A percentile compares a stretch with the other conserved stretches of the same genome.
Conservation (phyloP, 1,140 invertebrate species). For the Drosophila varians region DNA sequence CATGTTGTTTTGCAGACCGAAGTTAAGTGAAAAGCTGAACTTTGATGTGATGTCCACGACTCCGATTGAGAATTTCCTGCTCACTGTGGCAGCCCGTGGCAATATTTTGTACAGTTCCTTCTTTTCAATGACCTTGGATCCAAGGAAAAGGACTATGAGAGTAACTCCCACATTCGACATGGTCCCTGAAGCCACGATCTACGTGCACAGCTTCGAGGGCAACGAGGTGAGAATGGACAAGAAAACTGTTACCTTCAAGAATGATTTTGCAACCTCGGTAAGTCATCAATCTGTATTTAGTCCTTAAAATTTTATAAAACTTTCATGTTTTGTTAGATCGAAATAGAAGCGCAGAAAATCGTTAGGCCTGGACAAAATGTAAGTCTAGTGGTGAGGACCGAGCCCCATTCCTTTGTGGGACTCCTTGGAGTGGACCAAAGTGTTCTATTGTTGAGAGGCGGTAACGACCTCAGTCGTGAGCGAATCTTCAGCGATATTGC, state of each 20-base stretch:
- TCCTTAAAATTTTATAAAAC: constrained; percentile 69
- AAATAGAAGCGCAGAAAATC: constrained; percentile 72
- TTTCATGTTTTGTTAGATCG: constrained; percentile 43
- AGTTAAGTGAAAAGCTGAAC: constrained; percentile 88
- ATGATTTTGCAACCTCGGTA: constrained; percentile 91
- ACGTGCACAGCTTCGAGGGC: constrained; percentile 90
- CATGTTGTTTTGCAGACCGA: constrained; percentile 81
- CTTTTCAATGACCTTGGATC: constrained; percentile 82
- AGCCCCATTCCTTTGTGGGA: constrained; percentile 93
- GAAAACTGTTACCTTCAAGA: constrained; percentile 90
- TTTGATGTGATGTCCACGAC: constrained; percentile 92
- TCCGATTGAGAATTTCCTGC: constrained; percentile 89
- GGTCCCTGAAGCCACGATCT: constrained; percentile 91
- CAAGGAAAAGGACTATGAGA: constrained; percentile 69
- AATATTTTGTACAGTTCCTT: constrained; percentile 90
- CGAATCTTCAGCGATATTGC: constrained; percentile 75
- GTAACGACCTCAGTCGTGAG: constrained; percentile 85
- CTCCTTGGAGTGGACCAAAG: constrained; percentile 94
- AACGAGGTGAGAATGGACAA: constrained; percentile 92
- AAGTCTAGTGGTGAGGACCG: constrained; percentile 88
- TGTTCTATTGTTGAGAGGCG: constrained; percentile 88
- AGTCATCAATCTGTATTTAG: constrained; percentile 84
- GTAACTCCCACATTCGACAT: constrained; percentile 90
- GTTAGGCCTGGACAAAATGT: constrained; percentile 90
- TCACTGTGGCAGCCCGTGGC: constrained; percentile 93